Conservation (phyloP, 2,113 vertebrate genomes). For the Podarcis raffonei region DNA sequence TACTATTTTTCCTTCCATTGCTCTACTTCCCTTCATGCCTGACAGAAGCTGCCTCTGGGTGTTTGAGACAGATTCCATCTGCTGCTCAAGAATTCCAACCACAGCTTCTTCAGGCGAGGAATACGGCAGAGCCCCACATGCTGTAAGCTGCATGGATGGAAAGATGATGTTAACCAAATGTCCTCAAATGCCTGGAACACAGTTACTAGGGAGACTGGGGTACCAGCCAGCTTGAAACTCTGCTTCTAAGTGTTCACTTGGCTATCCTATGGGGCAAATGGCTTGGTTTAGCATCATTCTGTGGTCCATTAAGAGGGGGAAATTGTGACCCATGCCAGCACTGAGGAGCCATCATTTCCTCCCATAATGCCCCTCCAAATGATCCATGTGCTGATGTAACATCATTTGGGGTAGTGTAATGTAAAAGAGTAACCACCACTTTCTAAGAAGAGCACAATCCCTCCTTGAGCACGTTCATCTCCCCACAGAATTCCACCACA, state of each 20-base stretch:
- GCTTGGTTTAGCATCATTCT: neutral
- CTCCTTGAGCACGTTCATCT: too few species aligned
- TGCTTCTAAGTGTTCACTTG: neutral
- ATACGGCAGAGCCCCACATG: neutral
- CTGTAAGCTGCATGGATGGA: neutral
- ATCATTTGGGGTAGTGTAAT: too few species aligned
- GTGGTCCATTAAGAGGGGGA: neutral
- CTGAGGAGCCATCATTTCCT: neutral
- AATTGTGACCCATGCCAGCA: neutral
- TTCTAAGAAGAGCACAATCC: neutral
- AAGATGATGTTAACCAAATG: neutral
- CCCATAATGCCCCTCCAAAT: neutral
- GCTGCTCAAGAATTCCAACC: neutral
- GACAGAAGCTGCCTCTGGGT: neutral
- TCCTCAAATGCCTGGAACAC: neutral
- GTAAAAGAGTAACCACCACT: neutral
- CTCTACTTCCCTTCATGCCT: neutral
- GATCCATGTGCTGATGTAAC: neutral
- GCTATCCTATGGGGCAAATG: neutral
- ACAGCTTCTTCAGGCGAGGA: neutral
- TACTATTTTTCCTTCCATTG: neutral
- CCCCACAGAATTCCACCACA: constrained; percentile 10
- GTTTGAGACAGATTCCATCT: neutral
- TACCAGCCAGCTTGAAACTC: neutral
- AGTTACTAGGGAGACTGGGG: neutral